Conservation (phyloP, 1,140 invertebrate genomes). For the Drosophila eugracilis region DNA sequence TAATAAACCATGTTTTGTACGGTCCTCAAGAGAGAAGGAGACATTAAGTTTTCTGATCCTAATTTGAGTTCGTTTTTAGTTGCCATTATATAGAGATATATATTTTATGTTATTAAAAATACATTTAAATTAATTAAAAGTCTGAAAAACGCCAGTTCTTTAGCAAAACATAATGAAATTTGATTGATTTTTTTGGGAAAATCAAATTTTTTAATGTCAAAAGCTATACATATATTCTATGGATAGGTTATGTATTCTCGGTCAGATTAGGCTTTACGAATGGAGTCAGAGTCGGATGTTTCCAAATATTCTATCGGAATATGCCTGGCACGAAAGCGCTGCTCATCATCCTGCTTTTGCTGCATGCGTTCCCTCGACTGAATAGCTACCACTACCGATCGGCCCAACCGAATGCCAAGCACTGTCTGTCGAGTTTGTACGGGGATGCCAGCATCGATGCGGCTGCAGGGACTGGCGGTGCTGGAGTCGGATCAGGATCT, state of each 20-base stretch:
- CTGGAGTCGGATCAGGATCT: not conserved
- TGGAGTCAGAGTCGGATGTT: not conserved
- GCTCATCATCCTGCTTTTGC: constrained; percentile 4
- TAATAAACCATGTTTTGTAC: too few species aligned
- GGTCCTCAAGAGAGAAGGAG: not conserved
- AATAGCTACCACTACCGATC: constrained; percentile 26
- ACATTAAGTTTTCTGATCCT: not conserved
- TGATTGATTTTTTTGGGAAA: too few species aligned
- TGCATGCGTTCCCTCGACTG: constrained; percentile 23
- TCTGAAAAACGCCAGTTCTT: not conserved
- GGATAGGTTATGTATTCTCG: not conserved
- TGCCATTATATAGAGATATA: not conserved
- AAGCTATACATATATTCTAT: too few species aligned
- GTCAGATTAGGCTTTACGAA: constrained; percentile 1
- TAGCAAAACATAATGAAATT: too few species aligned
- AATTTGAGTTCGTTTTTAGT: not conserved
- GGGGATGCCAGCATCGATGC: constrained; percentile 3
- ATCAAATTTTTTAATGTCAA: too few species aligned
- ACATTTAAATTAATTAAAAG: too few species aligned
- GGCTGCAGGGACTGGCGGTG: not conserved
- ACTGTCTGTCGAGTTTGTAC: constrained; percentile 18
- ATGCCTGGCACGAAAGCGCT: constrained; percentile 25
- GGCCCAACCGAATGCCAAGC: not conserved
- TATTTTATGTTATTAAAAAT: too few species aligned
- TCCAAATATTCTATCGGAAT: constrained; percentile 27